Percentiles rank a stretch among this genome's conserved stretches.
Evolutionary conservation across 2,888 invertebrate species (phyloP).

Genomic region (Dascillus cervinus): DNA sequence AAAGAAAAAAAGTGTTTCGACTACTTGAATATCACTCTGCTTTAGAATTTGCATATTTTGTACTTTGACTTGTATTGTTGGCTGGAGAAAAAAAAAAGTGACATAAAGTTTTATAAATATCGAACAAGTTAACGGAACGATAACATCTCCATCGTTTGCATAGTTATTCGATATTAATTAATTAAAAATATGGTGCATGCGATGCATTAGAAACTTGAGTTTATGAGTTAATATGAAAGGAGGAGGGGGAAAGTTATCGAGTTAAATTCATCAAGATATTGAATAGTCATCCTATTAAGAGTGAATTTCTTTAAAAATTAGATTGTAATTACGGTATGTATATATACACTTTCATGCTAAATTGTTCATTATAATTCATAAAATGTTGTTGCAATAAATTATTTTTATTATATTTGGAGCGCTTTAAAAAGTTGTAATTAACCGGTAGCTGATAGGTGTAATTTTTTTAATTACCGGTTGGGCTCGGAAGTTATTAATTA

Average conservation of each 20-base stretch:
- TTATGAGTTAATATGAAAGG: conserved; percentile 10
- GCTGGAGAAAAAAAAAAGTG: neutral
- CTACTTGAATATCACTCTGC: too few species aligned
- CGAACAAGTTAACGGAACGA: conserved; percentile 19
- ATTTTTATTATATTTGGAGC: too few species aligned
- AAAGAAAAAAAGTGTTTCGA: too few species aligned
- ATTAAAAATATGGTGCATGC: conserved; percentile 26
- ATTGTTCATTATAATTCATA: too few species aligned
- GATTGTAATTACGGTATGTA: too few species aligned
- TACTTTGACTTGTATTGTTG: neutral
- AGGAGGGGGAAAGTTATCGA: conserved; percentile 11
- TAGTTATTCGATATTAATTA: conserved; percentile 29
- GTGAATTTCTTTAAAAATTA: too few species aligned
- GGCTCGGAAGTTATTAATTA: too few species aligned
- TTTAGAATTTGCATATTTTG: neutral
- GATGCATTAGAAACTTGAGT: conserved; percentile 13
- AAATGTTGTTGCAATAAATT: too few species aligned
- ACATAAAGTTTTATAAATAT: neutral
- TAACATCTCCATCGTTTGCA: conserved; percentile 26
- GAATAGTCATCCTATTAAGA: conserved; percentile 12
- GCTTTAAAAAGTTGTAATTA: too few species aligned
- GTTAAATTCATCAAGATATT: conserved; percentile 11
- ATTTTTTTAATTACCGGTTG: too few species aligned
- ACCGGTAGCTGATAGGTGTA: too few species aligned
- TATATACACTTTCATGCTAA: too few species aligned